These are phyloP conservation scores for Urocolius indicus DNA, from an alignment of 2,113 vertebrate genomes.

Conservation along the genomic window DNA sequence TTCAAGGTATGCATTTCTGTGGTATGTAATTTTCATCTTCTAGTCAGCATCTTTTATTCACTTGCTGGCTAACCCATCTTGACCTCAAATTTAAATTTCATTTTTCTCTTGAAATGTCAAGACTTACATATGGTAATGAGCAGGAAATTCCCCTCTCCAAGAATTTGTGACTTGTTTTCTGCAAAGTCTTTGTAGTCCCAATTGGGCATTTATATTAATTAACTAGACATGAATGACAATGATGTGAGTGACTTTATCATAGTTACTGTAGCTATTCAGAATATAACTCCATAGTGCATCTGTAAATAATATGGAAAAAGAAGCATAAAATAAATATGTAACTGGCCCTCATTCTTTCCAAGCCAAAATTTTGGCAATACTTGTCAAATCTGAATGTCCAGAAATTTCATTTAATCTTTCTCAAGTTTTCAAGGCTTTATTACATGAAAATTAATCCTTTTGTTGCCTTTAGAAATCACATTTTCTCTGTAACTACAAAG, in stretches of 20 bases:
- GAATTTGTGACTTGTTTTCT: conserved; percentile 2
- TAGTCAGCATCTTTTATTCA: neutral
- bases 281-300: conserved; percentile 41
- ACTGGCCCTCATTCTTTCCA: conserved; percentile 21
- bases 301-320: conserved; percentile 64
- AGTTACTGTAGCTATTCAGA: conserved; percentile 59
- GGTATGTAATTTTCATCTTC: neutral
- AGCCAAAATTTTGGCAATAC: neutral
- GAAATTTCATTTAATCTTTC: neutral
- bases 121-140: neutral
- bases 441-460: neutral
- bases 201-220: conserved; percentile 61
- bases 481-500: neutral
- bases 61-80: neutral
- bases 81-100: conserved; percentile 9
- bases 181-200: conserved; percentile 27
- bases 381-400: neutral
- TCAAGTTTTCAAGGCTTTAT: neutral
- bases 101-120: neutral
- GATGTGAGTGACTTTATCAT: conserved; percentile 57
- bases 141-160: neutral
- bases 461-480: neutral
- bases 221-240: conserved; percentile 64
- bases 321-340: conserved; percentile 40
- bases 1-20: neutral